These are phyloP conservation scores for Portevinia maculata DNA, from an alignment of 2,888 invertebrate species.

Conservation along the genomic window DNA sequence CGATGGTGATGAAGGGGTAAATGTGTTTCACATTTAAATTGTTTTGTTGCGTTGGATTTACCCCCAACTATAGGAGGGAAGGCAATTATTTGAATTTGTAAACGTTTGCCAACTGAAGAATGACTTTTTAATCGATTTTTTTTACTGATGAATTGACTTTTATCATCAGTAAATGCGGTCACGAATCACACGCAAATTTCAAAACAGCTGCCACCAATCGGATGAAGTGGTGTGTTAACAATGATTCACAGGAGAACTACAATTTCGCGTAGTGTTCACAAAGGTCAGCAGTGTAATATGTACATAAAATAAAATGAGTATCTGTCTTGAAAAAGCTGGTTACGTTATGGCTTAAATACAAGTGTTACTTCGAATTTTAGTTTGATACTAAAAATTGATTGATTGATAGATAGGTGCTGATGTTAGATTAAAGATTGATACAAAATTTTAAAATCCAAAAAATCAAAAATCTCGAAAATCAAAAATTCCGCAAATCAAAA, in stretches of 20 bases:
- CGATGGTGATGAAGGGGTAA: constrained; percentile 19
- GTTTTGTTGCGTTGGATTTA: neutral
- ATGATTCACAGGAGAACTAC: neutral
- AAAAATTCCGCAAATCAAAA: too few relatives aligned
- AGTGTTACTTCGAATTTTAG: too few relatives aligned
- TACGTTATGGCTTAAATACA: too few relatives aligned
- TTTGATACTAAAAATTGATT: too few relatives aligned
- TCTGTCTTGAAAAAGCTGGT: neutral
- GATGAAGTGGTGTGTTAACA: neutral
- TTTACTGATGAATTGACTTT: constrained; percentile 31
- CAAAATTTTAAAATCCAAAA: too few relatives aligned
- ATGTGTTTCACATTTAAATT: constrained; percentile 13
- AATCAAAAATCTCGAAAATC: too few relatives aligned
- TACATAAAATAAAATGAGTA: neutral
- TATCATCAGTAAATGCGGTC: constrained; percentile 11
- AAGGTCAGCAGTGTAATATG: neutral
- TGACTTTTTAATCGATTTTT: constrained; percentile 13
- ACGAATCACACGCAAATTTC: constrained; percentile 4
- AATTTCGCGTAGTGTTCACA: neutral
- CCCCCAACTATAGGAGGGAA: neutral
- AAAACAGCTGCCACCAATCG: constrained; percentile 21
- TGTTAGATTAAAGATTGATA: too few relatives aligned
- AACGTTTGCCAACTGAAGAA: neutral
- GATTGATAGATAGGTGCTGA: too few relatives aligned
- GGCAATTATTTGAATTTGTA: constrained; percentile 5